Conservation (phyloP, 2,797 vertebrate species). For the Coregonus suidteri region DNA sequence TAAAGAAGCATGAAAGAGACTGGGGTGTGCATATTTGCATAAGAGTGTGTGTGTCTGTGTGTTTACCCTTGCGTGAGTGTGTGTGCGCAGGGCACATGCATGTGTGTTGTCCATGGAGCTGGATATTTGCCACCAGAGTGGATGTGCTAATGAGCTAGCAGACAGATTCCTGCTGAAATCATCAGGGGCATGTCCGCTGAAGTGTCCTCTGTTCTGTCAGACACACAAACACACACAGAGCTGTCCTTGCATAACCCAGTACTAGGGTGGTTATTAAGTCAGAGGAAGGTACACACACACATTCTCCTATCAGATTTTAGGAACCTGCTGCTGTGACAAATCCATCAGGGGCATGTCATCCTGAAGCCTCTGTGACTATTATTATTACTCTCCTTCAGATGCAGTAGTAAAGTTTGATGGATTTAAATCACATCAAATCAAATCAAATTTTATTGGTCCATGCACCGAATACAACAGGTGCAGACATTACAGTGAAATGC, state of each 20-base stretch:
- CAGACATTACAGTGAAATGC: no score
- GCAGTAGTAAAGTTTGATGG: neutral
- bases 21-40: conserved; percentile 9
- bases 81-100: neutral
- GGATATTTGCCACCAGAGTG: conserved; percentile 11
- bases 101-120: neutral
- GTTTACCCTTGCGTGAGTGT: conserved; percentile 2
- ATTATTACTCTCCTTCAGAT: conserved; percentile 9
- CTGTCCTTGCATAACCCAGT: no score
- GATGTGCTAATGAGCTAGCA: conserved; percentile 24
- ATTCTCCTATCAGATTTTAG: conserved; percentile 23
- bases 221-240: conserved; percentile 34
- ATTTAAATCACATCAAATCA: no score
- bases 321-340: conserved; percentile 45
- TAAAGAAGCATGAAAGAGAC: conserved; percentile 35
- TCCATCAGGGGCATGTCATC: conserved; percentile 58
- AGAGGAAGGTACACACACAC: conserved; percentile 26
- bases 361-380: conserved; percentile 38
- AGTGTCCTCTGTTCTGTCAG: conserved; percentile 18
- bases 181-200: conserved; percentile 26
- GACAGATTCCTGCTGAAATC: conserved; percentile 34
- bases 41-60: conserved; percentile 5
- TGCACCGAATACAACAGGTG: no score
- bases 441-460: no score
- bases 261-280: conserved; percentile 52